Percentiles rank a stretch among this genome's conserved stretches.
phyloP scores from a whole-genome alignment of 2,797 vertebrate species.

The Sphaeramia orbicularis region DNA sequence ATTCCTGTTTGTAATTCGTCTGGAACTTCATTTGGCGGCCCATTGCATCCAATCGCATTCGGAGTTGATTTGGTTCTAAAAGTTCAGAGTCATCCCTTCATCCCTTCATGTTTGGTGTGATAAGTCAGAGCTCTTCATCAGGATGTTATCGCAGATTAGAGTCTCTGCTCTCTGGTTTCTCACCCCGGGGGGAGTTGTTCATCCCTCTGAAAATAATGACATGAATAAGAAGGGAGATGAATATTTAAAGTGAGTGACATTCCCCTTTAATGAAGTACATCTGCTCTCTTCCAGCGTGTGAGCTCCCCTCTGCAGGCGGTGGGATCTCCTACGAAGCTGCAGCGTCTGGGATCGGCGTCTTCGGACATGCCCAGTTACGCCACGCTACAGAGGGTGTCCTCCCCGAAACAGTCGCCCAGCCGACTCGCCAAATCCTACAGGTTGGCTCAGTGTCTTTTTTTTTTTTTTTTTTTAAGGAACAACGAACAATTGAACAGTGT shows the following conservation, averaged over 20 bases:
- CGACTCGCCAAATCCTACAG: slow-evolving; percentile 97
- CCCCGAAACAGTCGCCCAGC: slow-evolving; percentile 96
- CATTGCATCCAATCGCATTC: slow-evolving; percentile 42
- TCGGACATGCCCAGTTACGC: slow-evolving; percentile 94
- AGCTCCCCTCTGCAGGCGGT: slow-evolving; percentile 93
- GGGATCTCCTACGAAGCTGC: slow-evolving; percentile 95
- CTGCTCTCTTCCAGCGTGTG: slow-evolving; percentile 84
- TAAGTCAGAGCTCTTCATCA: slow-evolving; percentile 58
- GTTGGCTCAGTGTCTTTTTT: slow-evolving; percentile 47
- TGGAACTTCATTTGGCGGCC: slow-evolving; percentile 36
- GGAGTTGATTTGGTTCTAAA: slow-evolving; percentile 43
- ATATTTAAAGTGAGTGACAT: slow-evolving; percentile 61
- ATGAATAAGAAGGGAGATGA: slow-evolving; percentile 47
- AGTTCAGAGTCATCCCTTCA: slow-evolving; percentile 42
- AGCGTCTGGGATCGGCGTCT: slow-evolving; percentile 91
- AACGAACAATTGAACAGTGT: too few relatives aligned
- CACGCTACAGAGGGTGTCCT: slow-evolving; percentile 92
- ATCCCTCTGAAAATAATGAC: slow-evolving; percentile 57
- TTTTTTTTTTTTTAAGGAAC: too few relatives aligned
- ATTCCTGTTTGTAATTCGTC: slow-evolving; percentile 12
- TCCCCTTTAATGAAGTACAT: slow-evolving; percentile 52
- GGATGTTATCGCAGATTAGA: slow-evolving; percentile 50
- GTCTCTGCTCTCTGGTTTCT: slow-evolving; percentile 47
- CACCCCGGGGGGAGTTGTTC: slow-evolving; percentile 39
- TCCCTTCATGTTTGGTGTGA: slow-evolving; percentile 54